Conservation (phyloP, 2,888 invertebrate species). For the Eurois occulta region DNA sequence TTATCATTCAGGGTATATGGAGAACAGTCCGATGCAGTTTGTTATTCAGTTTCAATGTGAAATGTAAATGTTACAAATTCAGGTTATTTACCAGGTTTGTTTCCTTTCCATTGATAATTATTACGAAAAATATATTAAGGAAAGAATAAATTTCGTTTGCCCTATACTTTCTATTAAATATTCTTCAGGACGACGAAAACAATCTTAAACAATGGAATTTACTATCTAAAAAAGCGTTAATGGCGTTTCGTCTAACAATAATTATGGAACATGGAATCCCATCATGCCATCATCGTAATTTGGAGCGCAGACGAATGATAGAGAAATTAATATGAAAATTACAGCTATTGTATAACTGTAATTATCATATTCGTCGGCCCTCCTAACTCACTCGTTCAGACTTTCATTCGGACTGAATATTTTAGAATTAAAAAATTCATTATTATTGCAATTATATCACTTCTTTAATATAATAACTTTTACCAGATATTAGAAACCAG, state of each 20-base stretch:
- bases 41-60: slow-evolving; percentile 55
- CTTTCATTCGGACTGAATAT: neutral
- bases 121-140: neutral
- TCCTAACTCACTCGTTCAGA: neutral
- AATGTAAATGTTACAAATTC: slow-evolving; percentile 36
- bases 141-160: neutral
- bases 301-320: neutral
- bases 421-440: slow-evolving; percentile 7
- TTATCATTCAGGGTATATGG: slow-evolving; percentile 66
- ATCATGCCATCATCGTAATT: too few relatives aligned
- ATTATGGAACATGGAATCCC: too few relatives aligned
- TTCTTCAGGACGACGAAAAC: neutral
- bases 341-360: too few relatives aligned
- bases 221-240: neutral
- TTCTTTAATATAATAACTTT: slow-evolving; percentile 9
- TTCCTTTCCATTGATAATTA: slow-evolving; percentile 24
- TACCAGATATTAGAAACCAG: slow-evolving; percentile 30
- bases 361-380: too few relatives aligned
- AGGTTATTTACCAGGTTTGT: slow-evolving; percentile 22
- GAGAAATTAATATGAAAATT: neutral
- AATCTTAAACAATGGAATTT: neutral
- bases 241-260: neutral
- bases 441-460: neutral
- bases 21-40: slow-evolving; percentile 57
- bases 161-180: slow-evolving; percentile 9